Evolutionary conservation across 2,797 vertebrate species (phyloP).

Genomic region (Smutsia temminckii): DNA sequence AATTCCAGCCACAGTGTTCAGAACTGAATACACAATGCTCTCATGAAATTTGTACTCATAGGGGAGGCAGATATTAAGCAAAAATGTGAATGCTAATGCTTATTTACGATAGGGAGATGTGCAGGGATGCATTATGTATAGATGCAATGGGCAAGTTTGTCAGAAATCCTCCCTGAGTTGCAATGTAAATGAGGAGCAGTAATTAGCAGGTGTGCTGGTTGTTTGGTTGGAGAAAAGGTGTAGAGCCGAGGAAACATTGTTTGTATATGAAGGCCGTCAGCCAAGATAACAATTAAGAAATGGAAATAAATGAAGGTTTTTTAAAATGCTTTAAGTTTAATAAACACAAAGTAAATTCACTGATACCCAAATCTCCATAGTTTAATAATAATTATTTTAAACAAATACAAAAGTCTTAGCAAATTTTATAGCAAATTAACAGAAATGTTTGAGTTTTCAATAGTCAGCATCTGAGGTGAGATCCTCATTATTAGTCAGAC

Average conservation of each 20-base stretch:
- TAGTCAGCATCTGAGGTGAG: neutral
- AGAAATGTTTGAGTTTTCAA: neutral
- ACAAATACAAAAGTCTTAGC: neutral
- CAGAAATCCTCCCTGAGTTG: neutral
- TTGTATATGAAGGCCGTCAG: neutral
- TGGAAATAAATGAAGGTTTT: neutral
- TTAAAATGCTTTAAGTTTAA: neutral
- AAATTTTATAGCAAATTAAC: neutral
- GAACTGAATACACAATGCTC: neutral
- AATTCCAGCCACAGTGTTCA: neutral
- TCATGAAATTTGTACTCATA: neutral
- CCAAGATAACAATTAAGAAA: neutral
- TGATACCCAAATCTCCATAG: neutral
- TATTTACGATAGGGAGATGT: neutral
- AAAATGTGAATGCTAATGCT: neutral
- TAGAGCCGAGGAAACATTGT: neutral
- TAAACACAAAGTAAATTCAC: neutral
- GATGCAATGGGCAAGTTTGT: accelerated
- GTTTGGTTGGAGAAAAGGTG: neutral
- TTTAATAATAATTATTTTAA: neutral
- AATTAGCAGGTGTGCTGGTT: neutral
- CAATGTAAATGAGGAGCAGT: neutral
- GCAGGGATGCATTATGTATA: neutral
- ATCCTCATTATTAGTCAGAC: neutral
- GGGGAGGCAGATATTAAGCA: neutral